Conservation (phyloP, 2,113 vertebrate genomes). For the Galeopterus variegatus region DNA sequence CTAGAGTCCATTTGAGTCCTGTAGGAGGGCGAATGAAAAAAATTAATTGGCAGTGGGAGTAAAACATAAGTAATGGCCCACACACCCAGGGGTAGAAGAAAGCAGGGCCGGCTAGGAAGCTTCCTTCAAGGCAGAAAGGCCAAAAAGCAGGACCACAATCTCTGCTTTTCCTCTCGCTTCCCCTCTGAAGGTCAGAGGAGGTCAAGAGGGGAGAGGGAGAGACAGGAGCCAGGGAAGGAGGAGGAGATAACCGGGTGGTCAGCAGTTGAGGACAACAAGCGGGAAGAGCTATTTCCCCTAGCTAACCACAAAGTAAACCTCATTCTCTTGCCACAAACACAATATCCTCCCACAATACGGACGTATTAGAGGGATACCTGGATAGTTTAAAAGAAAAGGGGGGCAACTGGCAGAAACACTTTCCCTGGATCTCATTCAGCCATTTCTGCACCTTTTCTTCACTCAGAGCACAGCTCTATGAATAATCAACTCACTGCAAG, state of each 20-base stretch:
- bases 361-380: neutral
- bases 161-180: neutral
- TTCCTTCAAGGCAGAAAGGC: neutral
- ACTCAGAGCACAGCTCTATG: neutral
- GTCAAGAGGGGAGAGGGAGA: neutral
- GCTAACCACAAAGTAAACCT: neutral
- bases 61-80: neutral
- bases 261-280: neutral
- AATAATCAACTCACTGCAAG: constrained; percentile 9
- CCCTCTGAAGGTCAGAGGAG: neutral
- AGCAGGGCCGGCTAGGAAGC: too few species aligned
- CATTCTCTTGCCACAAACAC: neutral
- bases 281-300: neutral
- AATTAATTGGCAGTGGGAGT: neutral
- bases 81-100: neutral
- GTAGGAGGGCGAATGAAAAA: neutral
- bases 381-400: neutral
- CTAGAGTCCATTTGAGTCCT: constrained; percentile 82
- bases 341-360: neutral
- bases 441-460: neutral
- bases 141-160: neutral
- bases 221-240: neutral
- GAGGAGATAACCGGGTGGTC: neutral
- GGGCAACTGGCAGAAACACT: neutral
- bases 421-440: neutral